Evolutionary conservation across 53 echinoderm and acorn worm genomes (phyloP).

Genomic region (Paracentrotus lividus): DNA sequence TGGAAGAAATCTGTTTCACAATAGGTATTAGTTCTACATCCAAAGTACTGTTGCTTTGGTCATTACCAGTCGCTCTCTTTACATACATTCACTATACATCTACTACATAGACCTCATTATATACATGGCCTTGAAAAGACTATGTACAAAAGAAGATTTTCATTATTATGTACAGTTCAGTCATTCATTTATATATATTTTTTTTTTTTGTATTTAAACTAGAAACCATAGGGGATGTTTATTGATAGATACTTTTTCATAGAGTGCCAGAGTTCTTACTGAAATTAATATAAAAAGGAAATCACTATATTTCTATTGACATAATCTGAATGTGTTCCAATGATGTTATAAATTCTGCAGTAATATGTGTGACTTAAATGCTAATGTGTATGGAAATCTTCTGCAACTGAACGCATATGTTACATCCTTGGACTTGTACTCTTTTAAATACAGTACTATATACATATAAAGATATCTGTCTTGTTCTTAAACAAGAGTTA

Average conservation of each 20-base stretch:
- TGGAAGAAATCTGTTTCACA: slow-evolving; percentile 3
- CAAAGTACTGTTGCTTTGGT: slow-evolving; percentile 42
- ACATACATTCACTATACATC: slow-evolving; percentile 23
- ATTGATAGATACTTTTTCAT: too few relatives aligned
- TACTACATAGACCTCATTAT: slow-evolving; percentile 9
- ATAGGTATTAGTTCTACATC: background rate
- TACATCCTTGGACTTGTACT: background rate
- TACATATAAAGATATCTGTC: background rate
- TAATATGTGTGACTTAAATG: background rate
- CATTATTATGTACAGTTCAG: too few relatives aligned
- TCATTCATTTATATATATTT: too few relatives aligned
- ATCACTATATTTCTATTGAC: too few relatives aligned
- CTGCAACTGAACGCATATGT: background rate
- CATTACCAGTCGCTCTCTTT: slow-evolving; percentile 34
- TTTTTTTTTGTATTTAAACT: too few relatives aligned
- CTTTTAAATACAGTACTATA: background rate
- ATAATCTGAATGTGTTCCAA: background rate
- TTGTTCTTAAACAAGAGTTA: slow-evolving; percentile 55
- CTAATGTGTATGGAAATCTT: background rate
- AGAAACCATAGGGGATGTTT: too few relatives aligned
- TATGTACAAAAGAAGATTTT: too few relatives aligned
- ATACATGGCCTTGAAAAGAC: background rate
- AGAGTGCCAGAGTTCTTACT: too few relatives aligned
- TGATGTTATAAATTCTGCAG: background rate
- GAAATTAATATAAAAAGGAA: too few relatives aligned